Base-by-base conservation (phyloP, 1,140 invertebrate species). In the Drosophila nigromelanica region DNA sequence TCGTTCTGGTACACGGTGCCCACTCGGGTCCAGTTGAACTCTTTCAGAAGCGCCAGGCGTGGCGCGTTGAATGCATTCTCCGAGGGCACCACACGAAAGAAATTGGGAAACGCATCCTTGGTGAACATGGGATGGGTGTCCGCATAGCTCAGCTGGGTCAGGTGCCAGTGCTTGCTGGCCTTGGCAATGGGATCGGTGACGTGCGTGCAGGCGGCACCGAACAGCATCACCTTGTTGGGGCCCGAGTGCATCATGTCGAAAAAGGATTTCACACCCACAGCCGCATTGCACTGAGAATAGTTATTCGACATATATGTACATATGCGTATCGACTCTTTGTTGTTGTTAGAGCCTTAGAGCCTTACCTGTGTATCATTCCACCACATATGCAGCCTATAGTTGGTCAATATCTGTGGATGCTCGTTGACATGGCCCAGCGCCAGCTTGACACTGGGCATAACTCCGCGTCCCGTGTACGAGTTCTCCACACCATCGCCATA, bases 51-150 rank as follows among this genome's bases (percentile, higher is more conserved):
- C 3, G 97, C 95, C 33, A 99, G 94, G 33, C 98, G 94, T 0
- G 98, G 98, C 4, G 96, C 94, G 93, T 99, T 99, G 93, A 99
- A 98, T 40, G 98, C 98, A 89, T 97, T 98, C 92, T 98, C 98
- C 35, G 97, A 98, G 4, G 98, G 98, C 24, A 98, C 98, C 66
- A 99, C 97, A 15, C 98, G 95, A 93, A 98, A 99, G 93, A 99
- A 99, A 92, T 99, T 99, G 3, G 97, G 98, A 92, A 98, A 99
- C 64, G 96, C 97, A 70, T 97, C 95, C 85, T 96, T 97, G 1
- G 97, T 98, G 93, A 99, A 99, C 96, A 99, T 98, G 1, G 98
- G 98, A 93, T 99, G 98, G 12, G 98, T 99, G 92, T 99, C 98
- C 3, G 98, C 98, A 92, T 99, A 99, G 2, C 98, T 99, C 21